A percentile compares a stretch with the other conserved stretches of the same genome.
These are phyloP conservation scores for Chlorodrepanis virens DNA, from an alignment of 2,113 vertebrate genomes.

Conservation along the genomic window DNA sequence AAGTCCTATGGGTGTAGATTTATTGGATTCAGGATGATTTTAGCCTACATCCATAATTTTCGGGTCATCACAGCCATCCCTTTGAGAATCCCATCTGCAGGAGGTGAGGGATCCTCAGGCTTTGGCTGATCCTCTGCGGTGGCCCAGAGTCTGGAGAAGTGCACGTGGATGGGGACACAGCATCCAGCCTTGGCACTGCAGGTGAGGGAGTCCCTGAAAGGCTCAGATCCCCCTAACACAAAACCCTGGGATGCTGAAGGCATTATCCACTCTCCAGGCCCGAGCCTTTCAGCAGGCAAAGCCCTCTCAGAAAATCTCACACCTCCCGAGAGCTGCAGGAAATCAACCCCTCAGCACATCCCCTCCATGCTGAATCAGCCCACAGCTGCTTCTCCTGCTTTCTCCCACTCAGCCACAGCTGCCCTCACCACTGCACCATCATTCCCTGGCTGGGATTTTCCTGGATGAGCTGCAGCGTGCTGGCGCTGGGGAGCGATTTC, in stretches of 20 bases:
- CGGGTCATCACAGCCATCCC: not conserved
- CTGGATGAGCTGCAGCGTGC: not conserved
- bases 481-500: not conserved
- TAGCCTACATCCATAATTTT: not conserved
- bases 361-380: not conserved
- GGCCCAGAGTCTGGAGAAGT: not conserved
- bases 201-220: not conserved
- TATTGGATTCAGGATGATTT: not conserved
- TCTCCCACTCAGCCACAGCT: not conserved
- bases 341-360: not conserved
- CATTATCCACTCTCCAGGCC: not conserved
- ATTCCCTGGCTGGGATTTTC: not conserved
- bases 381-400: not conserved
- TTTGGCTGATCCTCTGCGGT: not conserved
- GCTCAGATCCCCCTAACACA: not conserved
- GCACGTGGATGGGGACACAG: rapidly evolving
- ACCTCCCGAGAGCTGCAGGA: not conserved
- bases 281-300: not conserved
- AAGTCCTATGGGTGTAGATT: not conserved
- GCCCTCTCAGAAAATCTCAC: not conserved
- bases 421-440: not conserved
- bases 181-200: not conserved
- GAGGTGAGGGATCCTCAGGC: not conserved
- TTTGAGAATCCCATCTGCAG: not conserved
- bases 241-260: not conserved